phyloP scores from a whole-genome alignment of 2,888 invertebrate genomes.

The Nephrotoma flavescens region DNA sequence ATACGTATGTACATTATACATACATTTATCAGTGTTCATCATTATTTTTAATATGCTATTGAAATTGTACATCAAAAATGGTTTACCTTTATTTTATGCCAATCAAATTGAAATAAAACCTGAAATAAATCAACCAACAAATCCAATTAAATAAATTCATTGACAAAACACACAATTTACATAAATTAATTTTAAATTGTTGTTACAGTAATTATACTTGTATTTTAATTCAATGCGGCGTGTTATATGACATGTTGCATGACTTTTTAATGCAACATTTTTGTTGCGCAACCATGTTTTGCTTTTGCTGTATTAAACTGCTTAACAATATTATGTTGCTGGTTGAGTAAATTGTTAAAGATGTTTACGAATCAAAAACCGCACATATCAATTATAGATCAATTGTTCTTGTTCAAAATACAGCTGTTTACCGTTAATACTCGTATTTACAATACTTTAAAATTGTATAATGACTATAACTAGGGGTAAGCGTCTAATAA shows the following conservation, averaged over 20 bases:
- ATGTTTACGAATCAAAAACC: too few species aligned
- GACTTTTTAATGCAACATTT: background rate
- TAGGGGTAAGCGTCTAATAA: too few species aligned
- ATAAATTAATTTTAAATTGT: background rate
- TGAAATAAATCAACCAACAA: background rate
- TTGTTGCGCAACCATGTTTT: background rate
- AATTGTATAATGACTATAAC: too few species aligned
- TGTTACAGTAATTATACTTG: background rate
- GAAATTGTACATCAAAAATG: background rate
- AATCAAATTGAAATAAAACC: background rate
- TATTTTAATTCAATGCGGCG: background rate
- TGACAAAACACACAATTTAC: background rate
- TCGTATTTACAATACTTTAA: too few species aligned
- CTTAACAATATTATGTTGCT: too few species aligned
- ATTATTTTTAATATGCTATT: background rate
- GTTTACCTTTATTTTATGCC: background rate
- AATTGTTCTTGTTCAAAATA: too few species aligned
- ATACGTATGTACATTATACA: too few species aligned
- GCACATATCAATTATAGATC: too few species aligned
- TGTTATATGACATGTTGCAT: background rate
- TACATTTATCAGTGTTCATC: background rate
- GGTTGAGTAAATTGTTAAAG: too few species aligned
- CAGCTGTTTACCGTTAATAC: too few species aligned
- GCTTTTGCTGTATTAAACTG: too few species aligned
- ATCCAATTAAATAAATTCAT: background rate